phyloP scores from a whole-genome alignment of 2,797 vertebrate species.

The Centropyge bicolor region DNA sequence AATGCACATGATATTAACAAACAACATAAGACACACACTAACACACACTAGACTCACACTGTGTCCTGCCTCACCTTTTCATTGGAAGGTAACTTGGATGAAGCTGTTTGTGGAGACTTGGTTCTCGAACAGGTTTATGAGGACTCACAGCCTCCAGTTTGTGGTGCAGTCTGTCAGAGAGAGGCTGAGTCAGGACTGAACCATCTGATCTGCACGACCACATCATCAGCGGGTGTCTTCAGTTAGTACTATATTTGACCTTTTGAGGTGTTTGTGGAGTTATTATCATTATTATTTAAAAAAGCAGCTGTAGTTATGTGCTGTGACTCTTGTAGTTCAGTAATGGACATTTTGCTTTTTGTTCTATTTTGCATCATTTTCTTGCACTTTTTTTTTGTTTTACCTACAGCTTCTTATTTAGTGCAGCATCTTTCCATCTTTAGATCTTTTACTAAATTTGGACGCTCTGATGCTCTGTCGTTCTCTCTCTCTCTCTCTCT shows the following conservation, averaged over 20 bases:
- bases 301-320: no score
- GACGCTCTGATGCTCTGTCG: background rate
- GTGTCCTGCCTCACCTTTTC: no score
- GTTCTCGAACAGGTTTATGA: background rate
- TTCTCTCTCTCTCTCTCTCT: background rate
- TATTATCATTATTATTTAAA: no score
- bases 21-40: background rate
- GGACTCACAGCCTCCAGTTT: background rate
- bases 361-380: background rate
- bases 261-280: no score
- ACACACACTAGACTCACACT: no score
- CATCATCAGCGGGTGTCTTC: constrained; percentile 7
- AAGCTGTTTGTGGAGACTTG: background rate
- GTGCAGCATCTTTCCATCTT: background rate
- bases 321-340: background rate
- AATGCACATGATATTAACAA: background rate
- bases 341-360: no score
- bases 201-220: background rate
- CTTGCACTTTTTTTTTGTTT: background rate
- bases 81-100: background rate
- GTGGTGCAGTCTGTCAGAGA: background rate
- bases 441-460: background rate
- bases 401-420: no score
- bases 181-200: background rate
- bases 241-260: no score